Base-by-base conservation (phyloP, 2,797 vertebrate species). In the Corythornis leucogaster region DNA sequence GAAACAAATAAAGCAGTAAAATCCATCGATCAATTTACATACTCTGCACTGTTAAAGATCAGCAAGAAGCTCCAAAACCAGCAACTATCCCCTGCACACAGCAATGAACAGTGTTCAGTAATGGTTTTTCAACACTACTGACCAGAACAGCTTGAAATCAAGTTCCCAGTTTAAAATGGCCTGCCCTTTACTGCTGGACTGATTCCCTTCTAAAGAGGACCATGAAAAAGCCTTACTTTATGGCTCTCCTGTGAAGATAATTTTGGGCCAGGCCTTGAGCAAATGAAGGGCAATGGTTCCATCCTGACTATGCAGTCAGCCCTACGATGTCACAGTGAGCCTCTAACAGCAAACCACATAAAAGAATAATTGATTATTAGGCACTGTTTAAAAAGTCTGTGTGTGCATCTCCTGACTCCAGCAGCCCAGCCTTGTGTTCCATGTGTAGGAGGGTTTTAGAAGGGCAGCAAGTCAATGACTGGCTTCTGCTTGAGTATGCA, bases 401-500 rank as follows among this genome's bases (percentile, higher is more conserved):
- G 48, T 38, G 31, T 33, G 35, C 6, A 1, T 30, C 11, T 48
- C 57, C 31, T 22, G 16, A 22, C 30, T 79, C 25, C 58, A 71
- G 57, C 63, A 81, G 46, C 53, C 46, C 64, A 87, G 66, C 59
- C 54, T 43, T 8, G 15, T 20, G 38, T 11, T 54, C 42, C 33
- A 0, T 2, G 25, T 61, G 30, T 31, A 54, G 42, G 76, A 84
- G 71, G 33, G 59, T 24, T 69, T 92, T 46, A 50, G 57, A 64
- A 87, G 80, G 50, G 68, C 82, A 88, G 77, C 62, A 66, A 94
- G 57, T 70, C 73, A 73, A 59, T 45, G 75, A 66, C 68, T 84
- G 88, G 43, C 48, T 91, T 88, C 87, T 91, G 25, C 51, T 92
- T 86, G 80, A 85, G 69, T 85, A 75, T 95, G 85, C 76, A 91